A percentile compares a stretch with the other conserved stretches of the same genome.
phyloP scores from a whole-genome alignment of 2,888 invertebrate species.

The Macrosoma leucophasiata region DNA sequence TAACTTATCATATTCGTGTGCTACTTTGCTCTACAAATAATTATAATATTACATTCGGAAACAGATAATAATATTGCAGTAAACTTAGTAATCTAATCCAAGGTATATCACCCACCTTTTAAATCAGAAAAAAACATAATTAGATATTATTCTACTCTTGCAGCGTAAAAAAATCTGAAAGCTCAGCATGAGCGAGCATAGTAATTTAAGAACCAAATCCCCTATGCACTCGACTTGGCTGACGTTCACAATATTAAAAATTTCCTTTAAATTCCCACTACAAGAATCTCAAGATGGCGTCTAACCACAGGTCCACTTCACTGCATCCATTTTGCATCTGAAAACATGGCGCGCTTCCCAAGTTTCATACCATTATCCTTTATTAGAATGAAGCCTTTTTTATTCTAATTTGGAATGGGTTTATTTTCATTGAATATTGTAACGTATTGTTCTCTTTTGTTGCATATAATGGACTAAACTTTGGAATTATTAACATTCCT shows the following conservation, averaged over 20 bases:
- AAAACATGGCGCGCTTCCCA: too few relatives aligned
- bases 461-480: too few relatives aligned
- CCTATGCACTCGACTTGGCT: slow-evolving; percentile 27
- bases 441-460: slow-evolving; percentile 38
- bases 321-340: slow-evolving; percentile 44
- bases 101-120: too few relatives aligned
- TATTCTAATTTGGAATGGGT: slow-evolving; percentile 39
- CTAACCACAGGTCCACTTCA: slow-evolving; percentile 31
- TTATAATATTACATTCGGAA: too few relatives aligned
- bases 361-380: slow-evolving; percentile 32
- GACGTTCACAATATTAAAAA: slow-evolving; percentile 44
- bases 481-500: too few relatives aligned
- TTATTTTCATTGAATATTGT: slow-evolving; percentile 40
- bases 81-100: too few relatives aligned
- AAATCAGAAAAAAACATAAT: too few relatives aligned
- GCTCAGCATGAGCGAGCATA: slow-evolving; percentile 22
- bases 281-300: slow-evolving; percentile 27
- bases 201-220: slow-evolving; percentile 35
- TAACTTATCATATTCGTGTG: too few relatives aligned
- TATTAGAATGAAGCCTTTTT: slow-evolving; percentile 39
- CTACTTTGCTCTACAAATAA: too few relatives aligned
- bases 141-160: too few relatives aligned
- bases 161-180: slow-evolving; percentile 10
- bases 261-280: slow-evolving; percentile 32
- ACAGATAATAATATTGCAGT: too few relatives aligned